Evolutionary conservation across 2,888 invertebrate species (phyloP).

Genomic region (Lycophotia porphyrea): DNA sequence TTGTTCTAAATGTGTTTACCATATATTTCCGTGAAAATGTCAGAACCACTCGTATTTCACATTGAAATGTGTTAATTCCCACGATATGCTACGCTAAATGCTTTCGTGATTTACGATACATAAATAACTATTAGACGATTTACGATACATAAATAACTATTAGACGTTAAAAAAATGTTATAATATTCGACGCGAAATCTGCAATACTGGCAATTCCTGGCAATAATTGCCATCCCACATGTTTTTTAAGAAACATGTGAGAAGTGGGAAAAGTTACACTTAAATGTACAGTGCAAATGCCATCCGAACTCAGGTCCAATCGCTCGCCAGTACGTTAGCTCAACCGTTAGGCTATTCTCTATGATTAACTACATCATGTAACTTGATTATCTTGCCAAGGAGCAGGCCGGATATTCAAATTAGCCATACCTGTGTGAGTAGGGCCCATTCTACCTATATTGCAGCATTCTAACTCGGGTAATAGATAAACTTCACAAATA

Average conservation of each 20-base stretch:
- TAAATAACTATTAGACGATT: no score
- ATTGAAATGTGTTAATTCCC: not conserved
- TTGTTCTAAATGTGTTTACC: not conserved
- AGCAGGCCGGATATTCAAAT: not conserved
- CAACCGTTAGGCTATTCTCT: not conserved
- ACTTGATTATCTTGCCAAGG: no score
- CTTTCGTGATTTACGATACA: no score
- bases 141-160: no score
- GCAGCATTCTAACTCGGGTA: not conserved
- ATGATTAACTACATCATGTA: not conserved
- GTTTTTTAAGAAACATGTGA: no score
- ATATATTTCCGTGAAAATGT: not conserved
- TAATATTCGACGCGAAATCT: not conserved
- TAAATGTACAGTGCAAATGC: not conserved
- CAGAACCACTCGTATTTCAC: not conserved
- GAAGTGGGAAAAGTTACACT: no score
- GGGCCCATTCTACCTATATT: not conserved
- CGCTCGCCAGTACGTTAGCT: not conserved
- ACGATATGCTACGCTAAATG: not conserved
- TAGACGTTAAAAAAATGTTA: no score
- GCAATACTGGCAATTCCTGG: not conserved
- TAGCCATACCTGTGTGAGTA: not conserved
- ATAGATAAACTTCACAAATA: conserved; percentile 2
- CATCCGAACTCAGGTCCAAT: not conserved
- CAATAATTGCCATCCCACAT: not conserved